Evolutionary conservation across 23 tunicate species (phyloP), one percentile per base, ranked within the genome.

Genomic region (Ciona savignyi): DNA sequence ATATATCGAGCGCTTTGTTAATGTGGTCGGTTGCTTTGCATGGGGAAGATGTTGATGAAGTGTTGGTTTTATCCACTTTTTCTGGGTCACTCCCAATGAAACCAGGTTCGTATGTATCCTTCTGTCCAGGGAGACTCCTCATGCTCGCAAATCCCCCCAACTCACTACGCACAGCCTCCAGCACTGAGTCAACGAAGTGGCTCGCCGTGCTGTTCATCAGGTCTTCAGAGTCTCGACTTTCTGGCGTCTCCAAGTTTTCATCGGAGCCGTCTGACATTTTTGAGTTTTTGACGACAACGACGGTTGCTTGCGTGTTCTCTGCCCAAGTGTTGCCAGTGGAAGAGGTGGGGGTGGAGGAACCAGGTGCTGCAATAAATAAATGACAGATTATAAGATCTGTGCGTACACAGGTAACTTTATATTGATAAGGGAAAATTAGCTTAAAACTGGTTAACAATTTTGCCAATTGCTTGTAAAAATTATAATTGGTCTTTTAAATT

Each of bases 11-110:
- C 3, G 87, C 87, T 61, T 74, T 33, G 35, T 82, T 33, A 34
- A 74, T 74, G 22, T 74, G 80, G 24, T 68, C 80, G 19, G 87
- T 67, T 1, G 80, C 78, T 29, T 70, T 79, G 75, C 75, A 79
- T 29, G 75, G 83, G n/a, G 76, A 79, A 21, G 74, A 3, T 9
- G 15, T 6, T 4, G 67, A 9, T 9, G 6, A 9, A 9, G 28
- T 63, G 24, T 27, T 72, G 27, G 64, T 4, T 6, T 6, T 49
- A 9, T 25, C 26, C 6, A 4, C 28, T 25, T 63, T 63, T 4
- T 63, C 27, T n/a, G 28, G 26, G 22, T 20, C 6, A 4, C 6
- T 4, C 61, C 20, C 61, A 49, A 15, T 49, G 15, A 49, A 49
- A 49, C 61, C 20, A 11, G 15, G 61, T 49, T 49, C 61, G 61